Evolutionary conservation across 2,797 vertebrate genomes (phyloP).

Genomic region (Australoheros facetus): DNA sequence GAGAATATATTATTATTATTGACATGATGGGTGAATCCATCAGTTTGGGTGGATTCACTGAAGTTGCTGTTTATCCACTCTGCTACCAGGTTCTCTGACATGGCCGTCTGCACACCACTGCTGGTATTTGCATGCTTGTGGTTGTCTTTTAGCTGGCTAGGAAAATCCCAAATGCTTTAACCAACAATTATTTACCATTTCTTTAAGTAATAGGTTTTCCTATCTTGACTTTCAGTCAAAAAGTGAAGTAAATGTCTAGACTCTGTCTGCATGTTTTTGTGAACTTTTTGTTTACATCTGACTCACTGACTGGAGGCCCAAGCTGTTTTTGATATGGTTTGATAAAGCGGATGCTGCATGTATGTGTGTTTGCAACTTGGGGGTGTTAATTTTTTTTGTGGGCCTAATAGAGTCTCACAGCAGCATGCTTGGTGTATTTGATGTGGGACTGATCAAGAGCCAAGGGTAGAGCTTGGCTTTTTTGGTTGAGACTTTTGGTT

Average conservation of each 20-base stretch:
- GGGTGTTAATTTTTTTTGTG: conserved; percentile 65
- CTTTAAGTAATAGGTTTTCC: conserved; percentile 40
- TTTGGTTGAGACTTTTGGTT: conserved; percentile 68
- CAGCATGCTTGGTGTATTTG: conserved; percentile 62
- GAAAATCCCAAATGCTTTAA: conserved; percentile 22
- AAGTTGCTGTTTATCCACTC: conserved; percentile 17
- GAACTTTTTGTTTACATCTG: conserved; percentile 63
- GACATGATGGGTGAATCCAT: background rate
- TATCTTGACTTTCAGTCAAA: conserved; percentile 44
- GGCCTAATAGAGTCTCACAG: conserved; percentile 31
- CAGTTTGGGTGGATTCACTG: background rate
- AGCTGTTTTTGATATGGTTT: conserved; percentile 61
- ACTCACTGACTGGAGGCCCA: conserved; percentile 61
- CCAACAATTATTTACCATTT: conserved; percentile 31
- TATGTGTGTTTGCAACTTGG: conserved; percentile 41
- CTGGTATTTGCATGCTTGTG: conserved; percentile 40
- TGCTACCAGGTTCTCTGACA: conserved; percentile 33
- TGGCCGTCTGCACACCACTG: conserved; percentile 14
- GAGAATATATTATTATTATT: background rate
- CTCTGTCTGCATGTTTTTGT: conserved; percentile 42
- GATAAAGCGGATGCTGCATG: conserved; percentile 57
- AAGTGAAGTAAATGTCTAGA: conserved; percentile 47
- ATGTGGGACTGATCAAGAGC: conserved; percentile 76
- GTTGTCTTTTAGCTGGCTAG: conserved; percentile 16
- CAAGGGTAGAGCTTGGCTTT: conserved; percentile 66